phyloP scores from a whole-genome alignment of 2,888 invertebrate genomes.

The Drosophila siamana region DNA sequence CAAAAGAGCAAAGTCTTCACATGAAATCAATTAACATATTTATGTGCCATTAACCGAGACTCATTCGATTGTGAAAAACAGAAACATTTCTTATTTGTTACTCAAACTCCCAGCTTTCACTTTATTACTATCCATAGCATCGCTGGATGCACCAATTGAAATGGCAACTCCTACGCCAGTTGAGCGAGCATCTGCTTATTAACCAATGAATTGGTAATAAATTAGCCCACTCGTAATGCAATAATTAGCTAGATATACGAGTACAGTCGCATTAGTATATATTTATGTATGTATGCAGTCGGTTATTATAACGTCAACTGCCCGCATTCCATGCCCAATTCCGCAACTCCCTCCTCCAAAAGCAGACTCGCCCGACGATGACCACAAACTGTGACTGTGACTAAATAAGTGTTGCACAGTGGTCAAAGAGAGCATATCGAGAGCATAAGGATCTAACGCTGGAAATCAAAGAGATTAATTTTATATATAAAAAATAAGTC shows the following conservation, averaged over 20 bases:
- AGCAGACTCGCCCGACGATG: conserved; percentile 9
- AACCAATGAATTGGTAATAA: conserved; percentile 41
- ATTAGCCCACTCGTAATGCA: conserved; percentile 44
- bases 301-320: conserved; percentile 50
- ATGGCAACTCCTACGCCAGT: conserved; percentile 37
- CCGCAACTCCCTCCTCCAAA: conserved; percentile 31
- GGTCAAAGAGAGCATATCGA: neutral
- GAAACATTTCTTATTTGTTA: conserved; percentile 1
- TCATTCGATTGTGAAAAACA: neutral
- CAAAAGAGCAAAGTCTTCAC: neutral
- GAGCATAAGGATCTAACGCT: neutral
- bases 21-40: conserved; percentile 1
- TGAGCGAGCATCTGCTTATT: conserved; percentile 2
- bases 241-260: conserved; percentile 37
- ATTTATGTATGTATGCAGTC: neutral
- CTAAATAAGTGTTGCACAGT: conserved; percentile 20
- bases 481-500: neutral
- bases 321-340: conserved; percentile 61
- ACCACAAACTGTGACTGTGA: conserved; percentile 21
- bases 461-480: neutral
- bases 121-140: conserved; percentile 17
- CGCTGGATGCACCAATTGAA: conserved; percentile 5
- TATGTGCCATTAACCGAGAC: neutral
- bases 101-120: conserved; percentile 24
- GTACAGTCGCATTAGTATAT: neutral